These are phyloP conservation scores for Luffia ferchaultella DNA, from an alignment of 2,888 invertebrate genomes.

Conservation along the genomic window DNA sequence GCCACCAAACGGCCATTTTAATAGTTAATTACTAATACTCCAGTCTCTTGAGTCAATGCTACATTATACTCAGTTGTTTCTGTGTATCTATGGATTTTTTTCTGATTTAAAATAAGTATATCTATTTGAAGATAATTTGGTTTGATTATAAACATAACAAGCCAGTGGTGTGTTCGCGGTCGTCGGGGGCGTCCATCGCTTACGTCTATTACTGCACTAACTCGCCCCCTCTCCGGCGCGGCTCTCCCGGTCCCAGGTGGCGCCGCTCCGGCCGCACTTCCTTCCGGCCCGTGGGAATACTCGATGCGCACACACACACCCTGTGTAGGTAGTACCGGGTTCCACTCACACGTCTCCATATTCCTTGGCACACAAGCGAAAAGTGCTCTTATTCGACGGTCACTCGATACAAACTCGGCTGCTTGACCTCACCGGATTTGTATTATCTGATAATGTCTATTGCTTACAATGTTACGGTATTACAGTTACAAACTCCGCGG, in stretches of 20 bases:
- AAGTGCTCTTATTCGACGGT: constrained; percentile 24
- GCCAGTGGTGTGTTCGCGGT: no score
- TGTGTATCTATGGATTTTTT: no score
- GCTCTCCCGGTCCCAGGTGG: constrained; percentile 48
- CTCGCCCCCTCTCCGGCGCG: constrained; percentile 11
- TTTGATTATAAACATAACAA: no score
- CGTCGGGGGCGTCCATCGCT: constrained; percentile 23
- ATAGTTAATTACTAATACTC: constrained; percentile 56
- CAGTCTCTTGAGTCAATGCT: neutral
- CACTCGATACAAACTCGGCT: constrained; percentile 24
- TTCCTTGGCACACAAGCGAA: constrained; percentile 14
- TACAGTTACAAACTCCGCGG: constrained; percentile 5
- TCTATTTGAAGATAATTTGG: no score
- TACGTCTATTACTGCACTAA: constrained; percentile 34
- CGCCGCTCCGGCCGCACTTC: constrained; percentile 54
- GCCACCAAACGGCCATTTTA: constrained; percentile 35
- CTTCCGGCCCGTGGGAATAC: constrained; percentile 46
- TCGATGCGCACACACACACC: constrained; percentile 40
- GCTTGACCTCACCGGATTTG: constrained; percentile 12
- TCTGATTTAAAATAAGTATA: no score
- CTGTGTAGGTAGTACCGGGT: no score
- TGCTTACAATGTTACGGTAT: constrained; percentile 8
- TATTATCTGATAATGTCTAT: constrained; percentile 19
- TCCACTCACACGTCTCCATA: neutral
- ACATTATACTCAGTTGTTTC: no score